phyloP scores from a whole-genome alignment of 2,888 invertebrate genomes.

The Linyphia triangularis region DNA sequence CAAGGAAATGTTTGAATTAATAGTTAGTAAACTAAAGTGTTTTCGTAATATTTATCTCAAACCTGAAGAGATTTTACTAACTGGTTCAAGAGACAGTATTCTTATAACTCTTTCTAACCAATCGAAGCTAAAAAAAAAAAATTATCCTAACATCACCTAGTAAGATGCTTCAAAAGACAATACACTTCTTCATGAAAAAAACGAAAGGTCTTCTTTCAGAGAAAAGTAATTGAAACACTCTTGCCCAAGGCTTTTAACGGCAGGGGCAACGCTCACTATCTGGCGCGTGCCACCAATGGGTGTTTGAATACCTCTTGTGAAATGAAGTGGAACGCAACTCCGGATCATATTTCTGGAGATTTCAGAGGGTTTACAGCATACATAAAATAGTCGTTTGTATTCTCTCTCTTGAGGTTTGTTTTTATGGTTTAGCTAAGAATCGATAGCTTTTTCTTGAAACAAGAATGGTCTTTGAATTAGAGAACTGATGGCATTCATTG shows the following conservation, averaged over 20 bases:
- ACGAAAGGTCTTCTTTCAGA: no score
- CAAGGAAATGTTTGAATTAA: no score
- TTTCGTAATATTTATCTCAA: no score
- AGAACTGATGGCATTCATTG: background rate
- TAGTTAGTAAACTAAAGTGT: no score
- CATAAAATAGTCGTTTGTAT: background rate
- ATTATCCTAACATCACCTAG: no score
- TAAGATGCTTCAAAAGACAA: no score
- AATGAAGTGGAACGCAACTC: slow-evolving; percentile 13
- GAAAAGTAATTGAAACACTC: background rate
- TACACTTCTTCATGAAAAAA: no score
- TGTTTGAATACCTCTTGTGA: background rate
- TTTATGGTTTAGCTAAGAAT: background rate
- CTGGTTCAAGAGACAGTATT: no score
- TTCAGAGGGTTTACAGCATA: background rate
- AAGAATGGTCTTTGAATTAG: background rate
- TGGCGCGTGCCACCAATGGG: background rate
- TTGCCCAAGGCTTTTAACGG: slow-evolving; percentile 8
- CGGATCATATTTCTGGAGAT: slow-evolving; percentile 9
- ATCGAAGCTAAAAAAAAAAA: no score
- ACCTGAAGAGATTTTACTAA: no score
- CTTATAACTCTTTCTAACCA: no score
- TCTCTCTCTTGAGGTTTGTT: background rate
- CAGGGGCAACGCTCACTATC: background rate
- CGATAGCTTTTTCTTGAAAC: background rate